A percentile compares a stretch with the other conserved stretches of the same genome.
These are phyloP conservation scores for Busseola fusca DNA, from an alignment of 2,888 invertebrate species.

Conservation along the genomic window DNA sequence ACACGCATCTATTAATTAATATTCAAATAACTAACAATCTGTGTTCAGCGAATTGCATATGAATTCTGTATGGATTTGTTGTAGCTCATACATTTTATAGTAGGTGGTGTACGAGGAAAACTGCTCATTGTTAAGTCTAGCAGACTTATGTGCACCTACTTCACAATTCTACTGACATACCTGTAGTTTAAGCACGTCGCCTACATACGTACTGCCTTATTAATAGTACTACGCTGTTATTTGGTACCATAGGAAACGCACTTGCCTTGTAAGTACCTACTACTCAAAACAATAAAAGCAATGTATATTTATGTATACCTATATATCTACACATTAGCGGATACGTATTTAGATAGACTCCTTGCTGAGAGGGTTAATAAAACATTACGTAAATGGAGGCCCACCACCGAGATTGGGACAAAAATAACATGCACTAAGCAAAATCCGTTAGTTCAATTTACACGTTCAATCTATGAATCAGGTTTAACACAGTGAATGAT, in stretches of 20 bases:
- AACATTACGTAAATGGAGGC: slow-evolving; percentile 23
- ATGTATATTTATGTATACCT: slow-evolving; percentile 26
- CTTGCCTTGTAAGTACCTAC: slow-evolving; percentile 41
- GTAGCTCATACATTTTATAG: slow-evolving; percentile 79
- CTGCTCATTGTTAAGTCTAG: slow-evolving; percentile 73
- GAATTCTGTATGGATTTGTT: slow-evolving; percentile 78
- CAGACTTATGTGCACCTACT: slow-evolving; percentile 51
- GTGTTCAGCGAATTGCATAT: slow-evolving; percentile 80
- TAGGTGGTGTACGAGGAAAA: slow-evolving; percentile 71
- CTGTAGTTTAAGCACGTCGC: slow-evolving; percentile 49
- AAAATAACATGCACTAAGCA: slow-evolving; percentile 33
- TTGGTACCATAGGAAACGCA: slow-evolving; percentile 54
- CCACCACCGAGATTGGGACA: slow-evolving; percentile 4
- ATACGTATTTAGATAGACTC: slow-evolving; percentile 22
- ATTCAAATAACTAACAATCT: slow-evolving; percentile 79
- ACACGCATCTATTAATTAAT: slow-evolving; percentile 74
- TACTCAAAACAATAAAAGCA: slow-evolving; percentile 44
- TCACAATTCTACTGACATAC: slow-evolving; percentile 55
- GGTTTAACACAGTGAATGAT: background rate
- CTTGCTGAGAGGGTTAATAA: slow-evolving; percentile 25
- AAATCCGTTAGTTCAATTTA: slow-evolving; percentile 9
- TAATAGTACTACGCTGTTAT: slow-evolving; percentile 57
- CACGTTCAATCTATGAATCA: background rate
- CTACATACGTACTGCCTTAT: slow-evolving; percentile 57
- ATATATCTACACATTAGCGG: slow-evolving; percentile 13